Conservation (phyloP, 1,140 invertebrate species). For the Asbolus verrucosus region DNA sequence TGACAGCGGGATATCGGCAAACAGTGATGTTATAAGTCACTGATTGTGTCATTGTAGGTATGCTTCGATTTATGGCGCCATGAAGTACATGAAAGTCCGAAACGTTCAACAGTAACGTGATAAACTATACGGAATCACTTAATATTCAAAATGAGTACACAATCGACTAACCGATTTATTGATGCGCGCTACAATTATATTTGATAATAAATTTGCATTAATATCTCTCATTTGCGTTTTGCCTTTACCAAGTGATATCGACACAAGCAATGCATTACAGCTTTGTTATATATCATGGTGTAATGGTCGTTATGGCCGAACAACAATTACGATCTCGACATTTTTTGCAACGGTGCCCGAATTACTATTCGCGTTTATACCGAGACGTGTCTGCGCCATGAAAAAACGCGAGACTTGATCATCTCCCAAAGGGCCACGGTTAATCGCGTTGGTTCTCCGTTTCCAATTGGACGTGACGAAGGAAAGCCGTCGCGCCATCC, state of each 20-base stretch:
- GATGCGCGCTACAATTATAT: slow-evolving; percentile 51
- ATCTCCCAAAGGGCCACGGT: not conserved
- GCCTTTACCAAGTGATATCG: slow-evolving; percentile 53
- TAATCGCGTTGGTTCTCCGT: too few species aligned
- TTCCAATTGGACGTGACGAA: too few species aligned
- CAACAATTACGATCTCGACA: slow-evolving; percentile 40
- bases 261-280: slow-evolving; percentile 47
- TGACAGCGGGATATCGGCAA: slow-evolving; percentile 21
- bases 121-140: slow-evolving; percentile 35
- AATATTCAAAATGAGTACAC: slow-evolving; percentile 48
- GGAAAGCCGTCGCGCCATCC: too few species aligned
- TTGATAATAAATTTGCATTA: slow-evolving; percentile 53
- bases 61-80: not conserved
- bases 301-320: slow-evolving; percentile 45
- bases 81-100: slow-evolving; percentile 4
- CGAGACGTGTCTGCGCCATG: not conserved
- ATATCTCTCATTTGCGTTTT: slow-evolving; percentile 53
- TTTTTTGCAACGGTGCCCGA: slow-evolving; percentile 13
- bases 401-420: not conserved
- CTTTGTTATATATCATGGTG: slow-evolving; percentile 45
- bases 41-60: too few species aligned
- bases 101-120: too few species aligned
- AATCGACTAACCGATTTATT: slow-evolving; percentile 48
- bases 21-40: too few species aligned
- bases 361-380: too few species aligned